Percentiles rank a stretch among this genome's conserved stretches.
These are phyloP conservation scores for Zhuqinia jingwanae DNA, from an alignment of 2,888 invertebrate species.

Conservation along the genomic window DNA sequence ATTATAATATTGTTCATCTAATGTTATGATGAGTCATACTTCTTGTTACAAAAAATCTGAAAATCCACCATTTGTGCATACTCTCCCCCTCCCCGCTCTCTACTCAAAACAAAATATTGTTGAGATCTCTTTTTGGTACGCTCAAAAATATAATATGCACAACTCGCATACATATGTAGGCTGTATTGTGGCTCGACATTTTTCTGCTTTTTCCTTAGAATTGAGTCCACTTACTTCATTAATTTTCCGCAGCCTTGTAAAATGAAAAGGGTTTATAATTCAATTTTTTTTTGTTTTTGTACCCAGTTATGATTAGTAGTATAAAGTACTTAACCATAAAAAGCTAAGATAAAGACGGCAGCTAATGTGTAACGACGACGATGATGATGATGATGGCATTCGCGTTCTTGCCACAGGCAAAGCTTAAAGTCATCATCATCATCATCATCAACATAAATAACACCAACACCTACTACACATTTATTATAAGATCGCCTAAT, in stretches of 20 bases:
- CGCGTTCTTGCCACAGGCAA: conserved; percentile 45
- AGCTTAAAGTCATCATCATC: conserved; percentile 32
- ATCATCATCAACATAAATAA: neutral
- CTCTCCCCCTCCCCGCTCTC: too few species aligned
- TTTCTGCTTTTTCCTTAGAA: conserved; percentile 17
- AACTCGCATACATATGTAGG: neutral
- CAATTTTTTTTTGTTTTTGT: conserved; percentile 15
- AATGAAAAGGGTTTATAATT: neutral
- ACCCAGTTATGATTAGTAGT: conserved; percentile 32
- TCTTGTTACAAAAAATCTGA: neutral
- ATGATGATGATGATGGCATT: conserved; percentile 4
- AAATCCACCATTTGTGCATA: neutral
- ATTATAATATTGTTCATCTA: neutral
- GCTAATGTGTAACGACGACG: conserved; percentile 1
- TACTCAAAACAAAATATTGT: too few species aligned
- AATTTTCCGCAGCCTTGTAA: conserved; percentile 11
- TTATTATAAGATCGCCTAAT: neutral
- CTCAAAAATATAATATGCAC: neutral
- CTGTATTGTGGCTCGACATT: conserved; percentile 10
- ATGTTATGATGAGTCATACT: neutral
- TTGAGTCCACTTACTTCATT: conserved; percentile 45
- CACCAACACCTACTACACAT: neutral
- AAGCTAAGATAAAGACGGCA: neutral
- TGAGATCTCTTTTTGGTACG: neutral
- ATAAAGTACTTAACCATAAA: neutral